Evolutionary conservation across 2,888 invertebrate species (phyloP).

Genomic region (Drosophila quinaria): DNA sequence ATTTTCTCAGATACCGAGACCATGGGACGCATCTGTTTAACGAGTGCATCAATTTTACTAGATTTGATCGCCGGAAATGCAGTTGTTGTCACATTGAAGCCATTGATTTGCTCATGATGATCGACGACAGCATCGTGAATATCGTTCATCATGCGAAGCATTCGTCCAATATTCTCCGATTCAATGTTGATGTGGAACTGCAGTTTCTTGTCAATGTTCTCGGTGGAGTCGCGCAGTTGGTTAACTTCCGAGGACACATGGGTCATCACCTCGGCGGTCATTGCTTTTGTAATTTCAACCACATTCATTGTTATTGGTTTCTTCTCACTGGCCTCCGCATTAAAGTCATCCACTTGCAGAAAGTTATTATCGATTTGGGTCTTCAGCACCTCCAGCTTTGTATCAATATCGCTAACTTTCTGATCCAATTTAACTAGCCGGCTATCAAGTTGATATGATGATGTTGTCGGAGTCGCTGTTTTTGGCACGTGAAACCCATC

Average conservation of each 20-base stretch:
- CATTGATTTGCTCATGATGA: slow-evolving; percentile 87
- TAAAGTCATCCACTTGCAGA: slow-evolving; percentile 92
- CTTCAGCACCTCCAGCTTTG: slow-evolving; percentile 91
- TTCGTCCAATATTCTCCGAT: slow-evolving; percentile 92
- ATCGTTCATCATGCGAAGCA: slow-evolving; percentile 92
- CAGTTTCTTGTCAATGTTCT: slow-evolving; percentile 92
- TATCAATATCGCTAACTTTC: slow-evolving; percentile 93
- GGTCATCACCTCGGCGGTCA: slow-evolving; percentile 92
- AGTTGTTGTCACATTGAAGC: slow-evolving; percentile 87
- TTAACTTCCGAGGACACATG: slow-evolving; percentile 93
- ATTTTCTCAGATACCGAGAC: slow-evolving; percentile 95
- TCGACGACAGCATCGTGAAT: slow-evolving; percentile 94
- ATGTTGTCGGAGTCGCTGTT: slow-evolving; percentile 46
- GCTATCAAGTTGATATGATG: slow-evolving; percentile 87
- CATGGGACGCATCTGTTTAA: slow-evolving; percentile 93
- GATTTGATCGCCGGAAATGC: slow-evolving; percentile 88
- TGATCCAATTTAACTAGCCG: slow-evolving; percentile 91
- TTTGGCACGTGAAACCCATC: slow-evolving; percentile 68
- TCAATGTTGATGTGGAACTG: slow-evolving; percentile 94
- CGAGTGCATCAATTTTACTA: slow-evolving; percentile 92
- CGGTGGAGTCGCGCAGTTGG: slow-evolving; percentile 91
- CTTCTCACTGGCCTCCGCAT: slow-evolving; percentile 94
- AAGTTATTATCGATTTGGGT: slow-evolving; percentile 94
- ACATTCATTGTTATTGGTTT: slow-evolving; percentile 94
- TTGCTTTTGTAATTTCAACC: slow-evolving; percentile 93